Evolutionary conservation across 2,113 vertebrate species (phyloP), one percentile per base, ranked within the genome.

Genomic region (Mesoclemmys tuberculata): DNA sequence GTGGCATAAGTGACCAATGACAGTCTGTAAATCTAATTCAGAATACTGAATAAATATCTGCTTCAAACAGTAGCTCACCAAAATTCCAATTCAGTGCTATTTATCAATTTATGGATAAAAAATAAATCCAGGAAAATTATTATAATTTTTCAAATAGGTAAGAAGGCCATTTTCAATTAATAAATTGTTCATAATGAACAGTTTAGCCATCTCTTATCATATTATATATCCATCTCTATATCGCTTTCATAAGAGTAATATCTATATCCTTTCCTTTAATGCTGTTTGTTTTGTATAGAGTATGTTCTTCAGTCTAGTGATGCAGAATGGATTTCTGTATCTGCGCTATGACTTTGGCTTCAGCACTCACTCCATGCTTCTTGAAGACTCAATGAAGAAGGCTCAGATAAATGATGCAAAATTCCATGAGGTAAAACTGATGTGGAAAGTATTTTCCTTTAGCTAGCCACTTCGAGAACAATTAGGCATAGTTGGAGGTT

Each of bases 331-430:
- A 35, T 99, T 98, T 96, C 94, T 99, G 24, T 98, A 98, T 27
- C 98, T 99, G 26, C 98, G 97, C 79, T 99, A 99, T 48, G 99
- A 99, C 97, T 99, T 99, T 87, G 99, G 99, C 77, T 99, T 99
- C 97, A 98, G 95, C 94, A 97, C 74, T 0, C 99, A 99, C 22
- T 99, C 99, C 1, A 94, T 99, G 19, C 95, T 98, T 89, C 98
- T 99, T 5, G 99, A 99, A 82, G 98, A 98, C 86, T 98, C 99
- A 38, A 68, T 98, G 96, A 98, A 98, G 52, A 99, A 99, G 97
- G 98, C 99, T 80, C 98, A 98, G 93, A 99, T 99, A 95, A 99
- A 99, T 1, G 99, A 99, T 21, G 99, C 99, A 61, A 98, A 98
- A 97, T 99, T 99, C 94, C 99, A 99, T 35, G 99, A 99, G 99